Conservation (phyloP, 2,888 invertebrate genomes). For the Nebria salina region DNA sequence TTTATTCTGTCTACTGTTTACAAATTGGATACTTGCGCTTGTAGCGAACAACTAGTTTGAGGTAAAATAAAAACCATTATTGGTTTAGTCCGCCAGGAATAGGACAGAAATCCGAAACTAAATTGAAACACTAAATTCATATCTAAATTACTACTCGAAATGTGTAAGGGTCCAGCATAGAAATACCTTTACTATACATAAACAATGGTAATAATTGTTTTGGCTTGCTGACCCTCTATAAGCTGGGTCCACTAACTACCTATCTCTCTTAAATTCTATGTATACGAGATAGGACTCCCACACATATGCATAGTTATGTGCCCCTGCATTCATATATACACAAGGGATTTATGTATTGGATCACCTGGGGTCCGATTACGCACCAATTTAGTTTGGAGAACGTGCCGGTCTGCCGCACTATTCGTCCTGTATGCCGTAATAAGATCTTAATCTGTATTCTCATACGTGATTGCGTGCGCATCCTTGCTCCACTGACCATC, state of each 20-base stretch:
- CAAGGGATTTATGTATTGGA: constrained; percentile 44
- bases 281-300: not conserved
- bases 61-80: constrained; percentile 6
- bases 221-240: constrained; percentile 39
- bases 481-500: not conserved
- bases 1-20: no score
- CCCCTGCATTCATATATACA: constrained; percentile 6
- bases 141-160: constrained; percentile 33
- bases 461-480: not conserved
- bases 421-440: constrained; percentile 16
- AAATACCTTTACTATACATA: constrained; percentile 29
- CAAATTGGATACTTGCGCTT: not conserved
- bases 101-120: constrained; percentile 19
- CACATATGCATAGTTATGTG: no score
- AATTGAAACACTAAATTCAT: constrained; percentile 40
- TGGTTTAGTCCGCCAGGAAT: not conserved
- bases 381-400: constrained; percentile 40
- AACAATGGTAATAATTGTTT: constrained; percentile 43
- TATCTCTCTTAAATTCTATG: not conserved
- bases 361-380: constrained; percentile 46
- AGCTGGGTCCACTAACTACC: constrained; percentile 22
- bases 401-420: constrained; percentile 10
- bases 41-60: not conserved
- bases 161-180: constrained; percentile 3
- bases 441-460: constrained; percentile 20